phyloP scores from a whole-genome alignment of 2,113 vertebrate species.

The Cebus imitator region DNA sequence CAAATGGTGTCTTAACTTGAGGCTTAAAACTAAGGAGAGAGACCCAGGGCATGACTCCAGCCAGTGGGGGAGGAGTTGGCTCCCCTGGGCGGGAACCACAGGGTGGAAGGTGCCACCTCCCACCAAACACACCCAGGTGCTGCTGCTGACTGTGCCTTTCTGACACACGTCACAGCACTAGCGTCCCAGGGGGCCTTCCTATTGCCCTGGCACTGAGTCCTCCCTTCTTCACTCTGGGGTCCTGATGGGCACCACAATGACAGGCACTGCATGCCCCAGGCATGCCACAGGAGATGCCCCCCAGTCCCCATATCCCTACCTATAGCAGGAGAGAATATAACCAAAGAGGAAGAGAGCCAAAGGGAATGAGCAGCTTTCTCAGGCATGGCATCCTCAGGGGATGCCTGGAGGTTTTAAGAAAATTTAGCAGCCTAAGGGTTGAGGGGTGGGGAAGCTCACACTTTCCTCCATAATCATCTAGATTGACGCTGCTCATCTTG shows the following conservation, averaged over 20 bases:
- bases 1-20: not conserved
- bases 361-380: not conserved
- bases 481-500: too few species aligned
- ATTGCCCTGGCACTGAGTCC: accelerated
- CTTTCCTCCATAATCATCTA: not conserved
- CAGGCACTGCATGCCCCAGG: not conserved
- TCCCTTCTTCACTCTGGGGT: not conserved
- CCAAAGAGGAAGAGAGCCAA: not conserved
- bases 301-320: too few species aligned
- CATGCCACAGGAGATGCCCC: too few species aligned
- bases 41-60: accelerated
- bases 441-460: too few species aligned
- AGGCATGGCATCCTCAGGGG: not conserved
- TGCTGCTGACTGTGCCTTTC: accelerated
- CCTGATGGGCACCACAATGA: not conserved
- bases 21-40: not conserved
- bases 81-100: not conserved
- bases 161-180: not conserved
- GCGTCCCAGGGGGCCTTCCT: not conserved
- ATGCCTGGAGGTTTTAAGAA: not conserved
- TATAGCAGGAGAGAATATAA: not conserved
- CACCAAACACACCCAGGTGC: not conserved
- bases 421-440: not conserved
- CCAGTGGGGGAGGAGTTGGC: not conserved
- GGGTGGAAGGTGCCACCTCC: accelerated